Conservation (phyloP, 2,888 invertebrate species). For the Habrosyne pyritoides region DNA sequence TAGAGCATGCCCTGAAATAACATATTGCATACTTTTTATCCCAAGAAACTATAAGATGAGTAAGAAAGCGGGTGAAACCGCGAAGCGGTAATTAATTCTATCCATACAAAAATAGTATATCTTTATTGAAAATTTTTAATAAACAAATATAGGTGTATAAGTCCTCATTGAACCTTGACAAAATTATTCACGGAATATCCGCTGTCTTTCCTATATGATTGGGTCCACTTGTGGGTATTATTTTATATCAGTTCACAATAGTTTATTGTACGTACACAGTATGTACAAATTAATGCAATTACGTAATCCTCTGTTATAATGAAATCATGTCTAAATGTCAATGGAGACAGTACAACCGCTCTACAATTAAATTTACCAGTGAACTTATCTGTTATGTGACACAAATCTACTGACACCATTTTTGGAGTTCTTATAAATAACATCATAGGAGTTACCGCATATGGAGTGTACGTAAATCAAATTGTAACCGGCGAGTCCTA, state of each 20-base stretch:
- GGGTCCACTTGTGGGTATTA: too few species aligned
- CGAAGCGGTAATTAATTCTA: too few species aligned
- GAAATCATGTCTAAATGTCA: background rate
- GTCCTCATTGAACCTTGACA: too few species aligned
- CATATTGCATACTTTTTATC: too few species aligned
- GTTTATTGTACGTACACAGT: background rate
- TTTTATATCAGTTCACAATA: background rate
- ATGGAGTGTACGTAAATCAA: slow-evolving; percentile 3
- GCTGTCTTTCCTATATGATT: too few species aligned
- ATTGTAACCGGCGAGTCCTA: background rate
- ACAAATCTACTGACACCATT: slow-evolving; percentile 4
- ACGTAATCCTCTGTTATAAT: background rate
- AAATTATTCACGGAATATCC: too few species aligned
- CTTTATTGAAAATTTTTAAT: too few species aligned
- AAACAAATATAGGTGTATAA: too few species aligned
- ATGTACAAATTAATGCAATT: background rate
- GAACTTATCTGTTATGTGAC: slow-evolving; percentile 1
- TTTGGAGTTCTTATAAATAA: slow-evolving; percentile 2
- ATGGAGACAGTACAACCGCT: background rate
- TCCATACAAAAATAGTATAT: too few species aligned
- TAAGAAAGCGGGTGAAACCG: too few species aligned
- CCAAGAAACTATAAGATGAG: too few species aligned
- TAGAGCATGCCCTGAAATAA: too few species aligned
- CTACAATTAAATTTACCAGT: slow-evolving; percentile 2
- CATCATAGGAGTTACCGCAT: background rate